Base-by-base conservation (phyloP, 2,888 invertebrate genomes). In the Tanypteryx hageni region DNA sequence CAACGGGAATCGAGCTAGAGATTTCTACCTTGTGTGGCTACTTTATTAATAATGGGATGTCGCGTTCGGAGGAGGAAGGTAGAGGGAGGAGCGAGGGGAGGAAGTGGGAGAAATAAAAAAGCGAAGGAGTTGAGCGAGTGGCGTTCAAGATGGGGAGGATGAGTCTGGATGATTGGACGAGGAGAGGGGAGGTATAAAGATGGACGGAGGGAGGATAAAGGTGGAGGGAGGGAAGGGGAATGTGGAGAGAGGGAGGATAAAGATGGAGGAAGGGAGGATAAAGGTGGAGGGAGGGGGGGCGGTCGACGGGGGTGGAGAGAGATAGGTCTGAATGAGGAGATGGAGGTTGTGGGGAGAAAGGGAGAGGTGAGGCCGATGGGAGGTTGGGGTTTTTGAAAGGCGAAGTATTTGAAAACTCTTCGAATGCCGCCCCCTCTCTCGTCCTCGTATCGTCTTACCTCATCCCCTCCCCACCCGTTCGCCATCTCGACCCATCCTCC, bases 371-470 rank as follows among this genome's bases (percentile, higher is more conserved):
- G 89, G 89, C n/a, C 68, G 64, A 64, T 89, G 68, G 89, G 89
- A n/a, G n/a, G 86, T 86, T 86, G 86, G 68, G 18, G 61, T 89
- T 89, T 44, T 64, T 89, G 89, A 89, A 89, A 64, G 68, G 89
- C 64, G 64, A 89, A 64, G 89, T 89, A 89, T 89, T 89, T 89
- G 89, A 89, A 89, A 89, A 89, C 44, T 61, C 89, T 59, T 64
- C 89, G 64, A 89, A 89, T 89, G 68, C 89, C 86, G 31, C 31
- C 5, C 86, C 31, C 89, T 64, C 89, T 56, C 61, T 61, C 85
- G 22, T 27, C 31, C 4, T 27, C n/a, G 31, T 82, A 82, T 57
- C 56, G 44, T 57, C 83, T 31, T 27, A 13, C 57, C 82, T 82
- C 82, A 31, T 27, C 27, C 44, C 76, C 82, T 27, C 27, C 44